Percentiles rank a stretch among this genome's conserved stretches.
These are phyloP conservation scores for Aphelocoma coerulescens DNA, from an alignment of 2,113 vertebrate species.

Conservation along the genomic window DNA sequence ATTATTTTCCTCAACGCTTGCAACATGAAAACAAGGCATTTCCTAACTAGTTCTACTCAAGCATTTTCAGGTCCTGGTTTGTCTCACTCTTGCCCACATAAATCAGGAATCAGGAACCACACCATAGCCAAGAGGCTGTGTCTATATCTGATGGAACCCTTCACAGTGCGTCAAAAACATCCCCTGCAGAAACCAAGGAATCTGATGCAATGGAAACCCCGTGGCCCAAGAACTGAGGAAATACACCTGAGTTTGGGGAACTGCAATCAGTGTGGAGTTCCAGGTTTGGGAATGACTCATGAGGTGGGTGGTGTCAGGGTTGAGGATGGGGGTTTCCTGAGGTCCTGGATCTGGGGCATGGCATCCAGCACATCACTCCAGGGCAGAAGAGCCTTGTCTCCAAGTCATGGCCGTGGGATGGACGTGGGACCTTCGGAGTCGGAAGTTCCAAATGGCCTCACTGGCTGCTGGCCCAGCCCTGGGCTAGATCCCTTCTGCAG, in stretches of 20 bases:
- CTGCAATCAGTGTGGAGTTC: neutral
- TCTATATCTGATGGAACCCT: neutral
- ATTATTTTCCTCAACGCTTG: neutral
- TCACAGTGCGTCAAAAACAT: neutral
- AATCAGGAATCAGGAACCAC: neutral
- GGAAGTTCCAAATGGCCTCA: neutral
- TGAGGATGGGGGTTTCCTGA: neutral
- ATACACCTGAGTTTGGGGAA: neutral
- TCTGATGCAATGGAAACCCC: neutral
- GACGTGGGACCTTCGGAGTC: neutral
- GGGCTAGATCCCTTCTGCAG: neutral
- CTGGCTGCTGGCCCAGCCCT: neutral
- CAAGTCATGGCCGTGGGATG: neutral
- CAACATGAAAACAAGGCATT: neutral
- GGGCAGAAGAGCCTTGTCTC: neutral
- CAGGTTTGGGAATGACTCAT: neutral
- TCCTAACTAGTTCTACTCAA: neutral
- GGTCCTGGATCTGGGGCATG: neutral
- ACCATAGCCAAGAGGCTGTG: neutral
- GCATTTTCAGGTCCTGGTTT: neutral
- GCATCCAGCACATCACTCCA: neutral
- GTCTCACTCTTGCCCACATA: neutral
- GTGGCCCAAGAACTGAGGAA: neutral
- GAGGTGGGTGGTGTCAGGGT: too few relatives aligned
- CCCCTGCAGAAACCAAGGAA: neutral